Evolutionary conservation across 2,113 vertebrate species (phyloP), one percentile per base, ranked within the genome.

Genomic region (Lampris incognitus): DNA sequence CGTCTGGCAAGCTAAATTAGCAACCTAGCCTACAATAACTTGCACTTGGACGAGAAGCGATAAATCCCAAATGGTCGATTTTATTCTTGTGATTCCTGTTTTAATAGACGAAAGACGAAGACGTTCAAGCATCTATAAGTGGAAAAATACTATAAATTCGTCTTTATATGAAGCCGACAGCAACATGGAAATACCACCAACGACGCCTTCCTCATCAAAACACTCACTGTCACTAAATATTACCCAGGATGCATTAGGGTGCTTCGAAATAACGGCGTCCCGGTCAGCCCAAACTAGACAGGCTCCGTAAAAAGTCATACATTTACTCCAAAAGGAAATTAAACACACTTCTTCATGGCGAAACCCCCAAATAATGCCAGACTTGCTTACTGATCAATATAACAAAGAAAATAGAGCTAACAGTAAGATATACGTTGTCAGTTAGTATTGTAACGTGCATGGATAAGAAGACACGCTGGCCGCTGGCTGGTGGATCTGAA

Each of bases 201-300:
- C 67, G 73, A 65, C 74, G 60, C 11, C 1, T 10, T 41, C 48
- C 64, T 51, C 3, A 78, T 9, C 55, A 88, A 80, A 86, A 91
- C 78, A 87, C 74, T 78, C 5, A 75, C 9, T 55, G 42, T 1
- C 8, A 24, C 24, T 24, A 24, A 24, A 24, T 24, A 36, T 69
- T 85, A 83, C 88, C 90, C 89, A 90, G 36, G 46, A 3, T 0
- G 59, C 92, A 85, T 42, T 72, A 78, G 84, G 88, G 13, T 11
- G n/a, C 0, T 0, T 9, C 61, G 52, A 66, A 71, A 59, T 48
- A 82, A 93, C 87, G 71, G 88, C 24, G 65, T 3, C 67, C 60
- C 0, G 5, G 2, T 61, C 4, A 37, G 81, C 39, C 9, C 83
- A 85, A 85, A 81, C 1, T 42, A 13, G 37, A 36, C 6, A 36